A percentile compares a stretch with the other conserved stretches of the same genome.
These are phyloP conservation scores for Petaurus breviceps DNA, from an alignment of 2,113 vertebrate genomes.

Conservation along the genomic window DNA sequence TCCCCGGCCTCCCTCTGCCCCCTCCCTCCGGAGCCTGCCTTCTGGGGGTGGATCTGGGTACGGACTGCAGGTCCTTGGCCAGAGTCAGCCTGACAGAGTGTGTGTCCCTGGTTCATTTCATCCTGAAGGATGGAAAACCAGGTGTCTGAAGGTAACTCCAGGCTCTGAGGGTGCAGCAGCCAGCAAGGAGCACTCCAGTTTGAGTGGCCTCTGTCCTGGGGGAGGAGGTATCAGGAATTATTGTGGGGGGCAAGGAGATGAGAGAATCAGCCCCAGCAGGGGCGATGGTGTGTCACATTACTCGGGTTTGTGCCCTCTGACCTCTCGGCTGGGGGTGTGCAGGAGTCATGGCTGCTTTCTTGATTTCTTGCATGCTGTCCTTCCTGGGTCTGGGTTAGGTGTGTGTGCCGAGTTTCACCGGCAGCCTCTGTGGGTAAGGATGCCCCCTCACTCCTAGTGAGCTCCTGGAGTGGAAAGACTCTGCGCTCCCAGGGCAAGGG, in stretches of 20 bases:
- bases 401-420: too few species aligned
- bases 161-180: too few species aligned
- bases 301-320: too few species aligned
- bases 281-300: background rate
- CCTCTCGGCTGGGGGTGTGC: background rate
- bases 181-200: too few species aligned
- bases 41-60: too few species aligned
- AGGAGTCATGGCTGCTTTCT: background rate
- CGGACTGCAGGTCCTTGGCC: too few species aligned
- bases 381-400: background rate
- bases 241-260: background rate
- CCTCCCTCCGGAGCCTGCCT: background rate
- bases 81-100: too few species aligned
- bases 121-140: too few species aligned
- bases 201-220: background rate
- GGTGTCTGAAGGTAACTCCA: background rate
- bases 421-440: background rate
- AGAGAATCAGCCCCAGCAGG: background rate
- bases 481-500: background rate
- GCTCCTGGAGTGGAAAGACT: background rate
- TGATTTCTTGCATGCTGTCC: background rate
- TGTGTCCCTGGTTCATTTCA: too few species aligned
- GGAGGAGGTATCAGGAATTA: constrained; percentile 19
- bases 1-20: too few species aligned
- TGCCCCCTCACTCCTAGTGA: background rate